phyloP scores from a whole-genome alignment of 2,113 vertebrate genomes.

The Catagonus wagneri region DNA sequence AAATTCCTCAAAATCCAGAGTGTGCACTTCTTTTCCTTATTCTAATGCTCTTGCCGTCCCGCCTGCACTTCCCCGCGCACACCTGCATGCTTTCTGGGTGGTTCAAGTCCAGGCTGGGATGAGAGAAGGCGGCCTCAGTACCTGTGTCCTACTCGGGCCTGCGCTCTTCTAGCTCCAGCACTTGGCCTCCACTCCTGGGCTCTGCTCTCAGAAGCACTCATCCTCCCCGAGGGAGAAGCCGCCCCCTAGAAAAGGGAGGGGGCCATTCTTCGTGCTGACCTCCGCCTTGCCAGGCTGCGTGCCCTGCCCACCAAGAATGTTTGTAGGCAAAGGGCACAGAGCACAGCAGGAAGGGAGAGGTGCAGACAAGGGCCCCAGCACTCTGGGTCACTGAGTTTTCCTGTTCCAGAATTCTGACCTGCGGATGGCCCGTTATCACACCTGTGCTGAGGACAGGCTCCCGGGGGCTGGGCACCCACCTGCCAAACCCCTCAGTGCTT shows the following conservation, averaged over 20 bases:
- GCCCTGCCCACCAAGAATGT: not conserved
- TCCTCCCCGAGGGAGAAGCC: not conserved
- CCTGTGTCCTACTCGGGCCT: not conserved
- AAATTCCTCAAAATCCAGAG: not conserved
- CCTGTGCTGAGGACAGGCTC: not conserved
- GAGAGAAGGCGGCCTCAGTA: no score
- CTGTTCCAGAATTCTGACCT: not conserved
- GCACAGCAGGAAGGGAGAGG: fast-evolving
- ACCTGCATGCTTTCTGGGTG: not conserved
- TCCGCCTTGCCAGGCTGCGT: fast-evolving
- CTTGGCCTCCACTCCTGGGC: not conserved
- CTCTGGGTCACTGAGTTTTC: not conserved
- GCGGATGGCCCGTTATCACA: not conserved
- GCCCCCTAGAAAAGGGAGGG: not conserved
- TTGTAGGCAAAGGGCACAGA: not conserved
- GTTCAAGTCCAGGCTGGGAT: no score
- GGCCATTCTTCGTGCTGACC: not conserved
- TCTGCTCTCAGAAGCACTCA: not conserved
- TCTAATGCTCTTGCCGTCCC: not conserved
- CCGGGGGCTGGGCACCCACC: not conserved
- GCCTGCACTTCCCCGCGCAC: no score
- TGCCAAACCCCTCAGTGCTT: not conserved
- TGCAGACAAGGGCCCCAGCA: no score
- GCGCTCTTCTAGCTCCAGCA: fast-evolving
- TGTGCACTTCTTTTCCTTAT: not conserved